Evolutionary conservation across 2,113 vertebrate species (phyloP).

Genomic region (Syrmaticus mikado): DNA sequence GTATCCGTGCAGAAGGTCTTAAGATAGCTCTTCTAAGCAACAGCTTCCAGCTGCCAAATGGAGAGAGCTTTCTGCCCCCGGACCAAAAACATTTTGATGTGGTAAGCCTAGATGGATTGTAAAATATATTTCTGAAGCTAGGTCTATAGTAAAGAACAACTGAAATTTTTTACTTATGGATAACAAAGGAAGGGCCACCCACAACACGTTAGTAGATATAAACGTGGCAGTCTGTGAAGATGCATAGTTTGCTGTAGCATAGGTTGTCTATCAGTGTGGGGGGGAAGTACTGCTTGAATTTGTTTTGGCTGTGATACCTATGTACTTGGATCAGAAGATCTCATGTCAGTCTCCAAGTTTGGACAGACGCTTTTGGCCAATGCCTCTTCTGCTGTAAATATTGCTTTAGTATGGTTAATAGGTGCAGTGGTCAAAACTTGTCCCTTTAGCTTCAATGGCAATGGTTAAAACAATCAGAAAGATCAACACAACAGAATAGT

Average conservation of each 20-base stretch:
- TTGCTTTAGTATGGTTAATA: neutral
- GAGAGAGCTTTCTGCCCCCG: conserved; percentile 71
- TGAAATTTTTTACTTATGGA: neutral
- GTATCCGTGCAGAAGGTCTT: conserved; percentile 78
- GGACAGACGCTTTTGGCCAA: neutral
- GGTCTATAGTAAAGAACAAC: neutral
- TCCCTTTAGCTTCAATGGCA: neutral
- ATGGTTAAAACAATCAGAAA: no score
- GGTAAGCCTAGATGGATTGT: conserved; percentile 68
- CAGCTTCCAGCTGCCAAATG: conserved; percentile 69
- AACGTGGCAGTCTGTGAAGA: neutral
- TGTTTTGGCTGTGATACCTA: neutral
- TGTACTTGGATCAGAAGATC: neutral
- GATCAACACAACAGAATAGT: no score
- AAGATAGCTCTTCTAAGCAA: conserved; percentile 82
- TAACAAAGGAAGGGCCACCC: neutral
- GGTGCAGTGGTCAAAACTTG: neutral
- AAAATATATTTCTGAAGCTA: neutral
- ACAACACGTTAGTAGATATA: neutral
- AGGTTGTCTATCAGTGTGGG: neutral
- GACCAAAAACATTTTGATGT: conserved; percentile 81
- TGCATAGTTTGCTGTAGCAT: neutral
- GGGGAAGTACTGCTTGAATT: neutral
- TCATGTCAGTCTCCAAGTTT: neutral
- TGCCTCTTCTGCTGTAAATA: neutral